These are phyloP conservation scores for Phortica okadai DNA, from an alignment of 2,888 invertebrate genomes.

Conservation along the genomic window DNA sequence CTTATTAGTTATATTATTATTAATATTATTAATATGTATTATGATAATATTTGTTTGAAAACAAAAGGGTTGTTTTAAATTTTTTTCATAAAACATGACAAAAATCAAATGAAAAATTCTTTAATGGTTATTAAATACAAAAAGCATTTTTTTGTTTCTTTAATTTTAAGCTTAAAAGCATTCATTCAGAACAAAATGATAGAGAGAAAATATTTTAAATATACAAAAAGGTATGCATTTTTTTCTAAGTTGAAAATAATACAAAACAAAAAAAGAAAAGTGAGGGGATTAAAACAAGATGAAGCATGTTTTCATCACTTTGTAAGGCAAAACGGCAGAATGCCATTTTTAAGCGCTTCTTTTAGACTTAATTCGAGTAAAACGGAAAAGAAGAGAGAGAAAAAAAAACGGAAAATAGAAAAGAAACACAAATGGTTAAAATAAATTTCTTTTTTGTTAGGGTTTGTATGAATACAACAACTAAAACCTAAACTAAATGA, in stretches of 20 bases:
- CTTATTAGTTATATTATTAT: conserved; percentile 51
- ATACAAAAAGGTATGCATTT: conserved; percentile 4
- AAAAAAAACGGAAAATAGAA: not conserved
- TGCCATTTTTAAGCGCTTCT: conserved; percentile 34
- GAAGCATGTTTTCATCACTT: not conserved
- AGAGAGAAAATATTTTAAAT: conserved; percentile 35
- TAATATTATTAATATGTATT: conserved; percentile 4
- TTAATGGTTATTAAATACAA: conserved; percentile 48
- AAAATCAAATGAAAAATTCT: conserved; percentile 48
- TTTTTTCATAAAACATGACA: conserved; percentile 54
- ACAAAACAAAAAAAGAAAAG: not conserved
- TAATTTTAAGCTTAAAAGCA: conserved; percentile 7
- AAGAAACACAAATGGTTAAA: not conserved
- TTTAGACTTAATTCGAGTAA: conserved; percentile 45
- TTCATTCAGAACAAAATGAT: conserved; percentile 37
- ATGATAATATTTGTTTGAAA: conserved; percentile 8
- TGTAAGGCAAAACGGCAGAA: conserved; percentile 39
- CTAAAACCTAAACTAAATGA: conserved; percentile 51
- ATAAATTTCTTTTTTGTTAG: not conserved
- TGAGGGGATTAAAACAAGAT: not conserved
- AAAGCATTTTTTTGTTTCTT: conserved; percentile 42
- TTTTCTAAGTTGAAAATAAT: not conserved
- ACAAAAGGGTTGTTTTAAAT: not conserved
- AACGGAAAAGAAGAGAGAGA: conserved; percentile 15
- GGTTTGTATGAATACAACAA: conserved; percentile 47